phyloP scores from a whole-genome alignment of 2,113 vertebrate genomes.

The Tympanuchus pallidicinctus region DNA sequence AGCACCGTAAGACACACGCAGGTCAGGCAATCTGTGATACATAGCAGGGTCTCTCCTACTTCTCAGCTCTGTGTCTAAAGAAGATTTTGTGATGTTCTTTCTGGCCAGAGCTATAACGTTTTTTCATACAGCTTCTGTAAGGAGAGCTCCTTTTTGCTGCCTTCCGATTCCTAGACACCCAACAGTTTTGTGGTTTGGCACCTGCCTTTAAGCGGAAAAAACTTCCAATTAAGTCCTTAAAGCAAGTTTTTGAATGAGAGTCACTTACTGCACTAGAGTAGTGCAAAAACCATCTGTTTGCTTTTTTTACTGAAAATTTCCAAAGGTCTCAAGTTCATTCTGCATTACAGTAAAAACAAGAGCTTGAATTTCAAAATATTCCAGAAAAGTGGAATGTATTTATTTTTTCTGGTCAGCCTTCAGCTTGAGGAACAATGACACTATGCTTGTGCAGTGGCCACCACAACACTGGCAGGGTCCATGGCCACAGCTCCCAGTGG shows the following conservation, averaged over 20 bases:
- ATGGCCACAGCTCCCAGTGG: neutral
- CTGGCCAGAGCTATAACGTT: neutral
- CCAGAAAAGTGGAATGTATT: neutral
- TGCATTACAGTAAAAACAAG: neutral
- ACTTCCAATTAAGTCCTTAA: conserved; percentile 4
- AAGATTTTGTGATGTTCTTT: neutral
- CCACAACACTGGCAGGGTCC: neutral
- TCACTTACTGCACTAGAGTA: neutral
- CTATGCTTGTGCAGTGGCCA: neutral
- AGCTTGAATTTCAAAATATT: neutral
- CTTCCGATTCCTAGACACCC: neutral
- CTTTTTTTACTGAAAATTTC: neutral
- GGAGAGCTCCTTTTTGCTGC: neutral
- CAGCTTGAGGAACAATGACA: accelerated
- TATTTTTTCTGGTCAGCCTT: neutral
- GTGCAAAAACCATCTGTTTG: neutral
- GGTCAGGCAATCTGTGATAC: neutral
- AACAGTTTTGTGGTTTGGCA: conserved; percentile 18
- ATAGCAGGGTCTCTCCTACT: neutral
- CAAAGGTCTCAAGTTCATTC: neutral
- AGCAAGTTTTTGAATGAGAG: neutral
- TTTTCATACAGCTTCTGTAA: neutral
- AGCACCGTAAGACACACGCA: neutral
- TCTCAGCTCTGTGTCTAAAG: neutral
- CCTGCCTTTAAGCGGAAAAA: neutral